Base-by-base conservation (phyloP, 2,888 invertebrate genomes). In the Dioctria linearis region DNA sequence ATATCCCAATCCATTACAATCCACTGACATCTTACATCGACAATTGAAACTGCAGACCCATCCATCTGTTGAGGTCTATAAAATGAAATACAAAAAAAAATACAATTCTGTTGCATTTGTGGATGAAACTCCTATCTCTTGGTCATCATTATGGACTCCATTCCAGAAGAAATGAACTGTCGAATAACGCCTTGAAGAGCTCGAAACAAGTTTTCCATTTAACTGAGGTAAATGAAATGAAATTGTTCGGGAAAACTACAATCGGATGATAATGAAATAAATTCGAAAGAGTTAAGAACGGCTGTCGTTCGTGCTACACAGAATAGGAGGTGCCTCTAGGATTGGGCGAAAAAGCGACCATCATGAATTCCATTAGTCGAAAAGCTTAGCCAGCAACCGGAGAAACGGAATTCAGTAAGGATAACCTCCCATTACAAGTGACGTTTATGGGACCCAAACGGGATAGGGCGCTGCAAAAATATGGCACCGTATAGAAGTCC, bases 351-450 rank as follows among this genome's bases (percentile, higher is more conserved):
- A 5, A 5, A 11, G 5, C 57, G n/a, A 8, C 37, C 25, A 11
- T 39, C 37, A 61, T 37, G 61, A 61, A 61, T 61, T 61, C 61
- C 61, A 61, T 61, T 54, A 54, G 37, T 5, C 61, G 39, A 39
- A 61, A 25, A 39, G 37, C 61, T 54, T 11, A 54, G 61, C 37
- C 37, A 8, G 3, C 39, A 59, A 8, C 25, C 8, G 39, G 39
- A 11, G 37, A 39, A 39, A 37, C 11, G 8, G 37, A n/a, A 37
- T 61, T 25, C 11, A 61, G 25, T 61, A 61, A 61, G 61, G 61
- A 13, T 61, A 39, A 61, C 39, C 37, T 25, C 3, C 37, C 61
- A 61, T 61, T 61, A 37, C 61, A 61, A 61, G 54, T 4, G 11
- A 11, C 54, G 8, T 61, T 3, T 61, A 25, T 3, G 37, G 37